Base-by-base conservation (phyloP, 2,113 vertebrate genomes). In the Opisthocomus hoazin region DNA sequence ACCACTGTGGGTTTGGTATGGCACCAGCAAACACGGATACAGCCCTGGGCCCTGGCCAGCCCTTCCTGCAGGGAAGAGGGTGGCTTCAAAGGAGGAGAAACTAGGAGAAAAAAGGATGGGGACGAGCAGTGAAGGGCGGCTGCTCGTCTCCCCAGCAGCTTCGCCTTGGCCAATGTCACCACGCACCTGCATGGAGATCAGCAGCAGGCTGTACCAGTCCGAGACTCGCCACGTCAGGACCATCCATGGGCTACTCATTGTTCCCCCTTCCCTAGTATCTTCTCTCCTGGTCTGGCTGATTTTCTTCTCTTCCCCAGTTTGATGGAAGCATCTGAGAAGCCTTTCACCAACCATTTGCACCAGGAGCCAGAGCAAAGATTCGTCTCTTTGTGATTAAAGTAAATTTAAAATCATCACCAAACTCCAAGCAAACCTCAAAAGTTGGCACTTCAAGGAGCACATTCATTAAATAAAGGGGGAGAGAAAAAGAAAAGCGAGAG, bases 391-490 rank as follows among this genome's bases (percentile, higher is more conserved):
- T 91, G 89, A 94, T 84, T 57, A 10, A 83, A 95, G 50, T 80
- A 90, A 83, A 43, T 87, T 89, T 69, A 86, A 96, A 94, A 96
- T 69, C 46, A 53, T 68, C 78, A 64, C 84, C 70, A 85, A 82
- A 82, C 82, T 90, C 88, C 29, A 65, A 32, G 75, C 3, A 3
- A 77, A 92, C 82, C 89, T 69, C 79, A 80, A 53, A 89, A 94
- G 91, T 63, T 93, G 95, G 77, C 94, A 94, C 85, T 90, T 95
- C 80, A 94, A 94, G 93, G 43, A 91, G 84, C 50, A 86, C 85
- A 83, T 95, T 97, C 88, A 94, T 97, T 97, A 96, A 96, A 90
- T 92, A 93, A 93, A 89, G 37, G 43, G 26, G 13, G 64, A 30
- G 37, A 78, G 29, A 61, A 74, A 83, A 89, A 82, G 69, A 65